Evolutionary conservation across 2,888 invertebrate genomes (phyloP), one percentile per base, ranked within the genome.

Genomic region (Drosophila cracens): DNA sequence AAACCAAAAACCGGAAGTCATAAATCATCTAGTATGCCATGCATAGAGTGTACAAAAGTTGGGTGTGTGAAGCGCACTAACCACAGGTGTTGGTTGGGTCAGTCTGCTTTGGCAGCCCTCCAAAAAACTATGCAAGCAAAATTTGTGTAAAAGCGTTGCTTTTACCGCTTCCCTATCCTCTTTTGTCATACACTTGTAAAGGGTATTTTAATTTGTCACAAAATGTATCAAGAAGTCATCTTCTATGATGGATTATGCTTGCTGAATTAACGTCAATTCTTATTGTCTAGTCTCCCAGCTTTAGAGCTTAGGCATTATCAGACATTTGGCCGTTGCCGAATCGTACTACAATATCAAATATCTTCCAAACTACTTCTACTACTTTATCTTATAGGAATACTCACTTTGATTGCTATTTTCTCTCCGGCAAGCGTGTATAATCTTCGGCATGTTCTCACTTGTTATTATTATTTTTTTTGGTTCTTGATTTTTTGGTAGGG

Each of bases 1-100:
- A 61, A 68, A 48, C 73, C 77, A 58, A 77, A 82, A 81, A 78
- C 84, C 90, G 89, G 89, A 89, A 89, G 81, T 90, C 87, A 90
- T 90, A 90, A 90, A 90, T 90, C 90, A 90, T 90, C 82, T 38
- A 56, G 56, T 77, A 78, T 86, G 79, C 64, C 58, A 72, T 74
- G 68, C 74, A 70, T 57, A 52, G 67, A 57, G 62, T 65, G 46
- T 63, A 6, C 31, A 40, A 54, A 31, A 69, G 68, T 46, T 43
- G 52, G 53, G 52, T 34, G 40, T 62, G 38, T 63, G 82, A 82
- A 79, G 82, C 80, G 62, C 68, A 66, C 54, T 65, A 83, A 86
- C 87, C 87, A 67, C 87, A 83, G 83, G 83, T 83, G 83, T 83
- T 74, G 87, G 87, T 73, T 70, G 66, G 75, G 75, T 76, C 65